A percentile compares a stretch with the other conserved stretches of the same genome.
Evolutionary conservation across 1,140 invertebrate species (phyloP).

Genomic region (Brachystomella parvula): DNA sequence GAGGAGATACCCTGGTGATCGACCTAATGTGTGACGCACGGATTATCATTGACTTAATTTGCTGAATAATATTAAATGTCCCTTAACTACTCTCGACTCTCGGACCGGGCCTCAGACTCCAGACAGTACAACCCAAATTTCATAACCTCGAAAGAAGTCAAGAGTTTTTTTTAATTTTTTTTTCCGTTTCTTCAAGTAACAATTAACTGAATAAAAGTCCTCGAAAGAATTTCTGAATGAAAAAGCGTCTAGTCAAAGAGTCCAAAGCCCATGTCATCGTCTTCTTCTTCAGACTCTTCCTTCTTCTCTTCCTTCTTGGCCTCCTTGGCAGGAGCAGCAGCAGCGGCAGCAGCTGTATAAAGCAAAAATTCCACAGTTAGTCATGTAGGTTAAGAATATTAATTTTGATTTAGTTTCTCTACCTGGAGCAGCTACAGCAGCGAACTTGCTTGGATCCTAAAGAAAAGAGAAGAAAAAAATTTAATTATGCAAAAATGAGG

Average conservation of each 20-base stretch:
- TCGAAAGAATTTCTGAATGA: not conserved
- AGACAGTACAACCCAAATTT: not conserved
- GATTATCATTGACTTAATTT: not conserved
- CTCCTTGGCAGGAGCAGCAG: constrained; percentile 51
- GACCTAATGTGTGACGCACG: too few species aligned
- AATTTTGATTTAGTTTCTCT: not conserved
- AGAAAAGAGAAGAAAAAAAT: constrained; percentile 41
- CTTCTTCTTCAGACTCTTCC: constrained; percentile 65
- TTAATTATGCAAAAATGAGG: constrained; percentile 12
- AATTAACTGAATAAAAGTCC: constrained; percentile 1
- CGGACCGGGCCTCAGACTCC: not conserved
- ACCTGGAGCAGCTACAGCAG: constrained; percentile 52
- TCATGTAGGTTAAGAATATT: not conserved
- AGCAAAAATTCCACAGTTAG: not conserved
- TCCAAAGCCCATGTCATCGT: constrained; percentile 96
- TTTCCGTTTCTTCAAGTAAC: not conserved
- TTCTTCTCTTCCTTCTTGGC: constrained; percentile 68
- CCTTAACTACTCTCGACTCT: not conserved
- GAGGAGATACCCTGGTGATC: too few species aligned
- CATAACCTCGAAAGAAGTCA: not conserved
- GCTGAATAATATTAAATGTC: not conserved
- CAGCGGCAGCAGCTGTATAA: constrained; percentile 45
- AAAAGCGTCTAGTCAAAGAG: constrained; percentile 78
- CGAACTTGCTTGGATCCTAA: constrained; percentile 89
- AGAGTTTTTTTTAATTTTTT: not conserved